Evolutionary conservation across 1,140 invertebrate genomes (phyloP).

Genomic region (Atopsyche davidsoni): DNA sequence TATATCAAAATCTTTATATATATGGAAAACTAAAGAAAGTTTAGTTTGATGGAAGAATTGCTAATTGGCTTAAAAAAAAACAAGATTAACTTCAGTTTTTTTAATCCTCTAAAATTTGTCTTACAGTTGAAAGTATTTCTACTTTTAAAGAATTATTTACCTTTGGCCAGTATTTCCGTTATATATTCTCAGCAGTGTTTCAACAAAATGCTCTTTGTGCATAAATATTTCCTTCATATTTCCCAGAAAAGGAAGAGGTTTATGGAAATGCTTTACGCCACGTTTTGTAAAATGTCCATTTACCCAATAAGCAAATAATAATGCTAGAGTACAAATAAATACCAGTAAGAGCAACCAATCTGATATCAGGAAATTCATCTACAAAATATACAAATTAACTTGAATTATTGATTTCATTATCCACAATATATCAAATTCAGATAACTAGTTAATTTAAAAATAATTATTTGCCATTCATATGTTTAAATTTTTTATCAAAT

Average conservation of each 20-base stretch:
- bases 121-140: not conserved
- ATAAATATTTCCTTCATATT: constrained; percentile 24
- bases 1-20: not conserved
- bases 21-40: too few species aligned
- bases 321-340: constrained; percentile 1
- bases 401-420: not conserved
- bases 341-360: constrained; percentile 10
- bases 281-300: constrained; percentile 18
- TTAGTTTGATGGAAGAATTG: too few species aligned
- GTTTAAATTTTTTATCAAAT: too few species aligned
- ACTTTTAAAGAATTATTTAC: constrained; percentile 6
- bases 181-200: constrained; percentile 18
- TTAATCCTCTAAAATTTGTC: not conserved
- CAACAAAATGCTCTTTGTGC: constrained; percentile 22
- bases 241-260: constrained; percentile 21
- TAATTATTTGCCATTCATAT: too few species aligned
- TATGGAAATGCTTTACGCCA: constrained; percentile 1
- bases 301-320: constrained; percentile 12
- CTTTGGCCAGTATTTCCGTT: constrained; percentile 18
- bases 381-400: not conserved
- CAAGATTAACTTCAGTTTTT: not conserved
- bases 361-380: constrained; percentile 1
- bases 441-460: too few species aligned
- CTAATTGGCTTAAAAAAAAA: too few species aligned
- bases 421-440: too few species aligned